Evolutionary conservation across 2,113 vertebrate species (phyloP).

Genomic region (Ameiurus melas): DNA sequence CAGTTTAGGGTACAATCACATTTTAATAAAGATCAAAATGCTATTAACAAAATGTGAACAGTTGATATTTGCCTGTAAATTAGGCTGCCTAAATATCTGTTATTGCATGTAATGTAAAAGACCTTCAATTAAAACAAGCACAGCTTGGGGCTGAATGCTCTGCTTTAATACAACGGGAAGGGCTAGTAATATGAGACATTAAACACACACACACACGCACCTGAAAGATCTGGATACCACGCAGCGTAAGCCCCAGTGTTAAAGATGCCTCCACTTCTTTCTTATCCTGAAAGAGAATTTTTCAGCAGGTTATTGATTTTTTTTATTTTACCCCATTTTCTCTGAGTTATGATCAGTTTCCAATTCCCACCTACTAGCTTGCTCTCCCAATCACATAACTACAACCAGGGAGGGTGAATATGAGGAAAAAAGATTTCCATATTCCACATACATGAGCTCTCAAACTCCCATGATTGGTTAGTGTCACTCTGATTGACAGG

Average conservation of each 20-base stretch:
- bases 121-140: not conserved
- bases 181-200: not conserved
- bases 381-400: not conserved
- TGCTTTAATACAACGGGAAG: not conserved
- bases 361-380: not conserved
- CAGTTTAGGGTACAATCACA: not conserved
- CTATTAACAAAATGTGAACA: not conserved
- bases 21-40: not conserved
- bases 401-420: not conserved
- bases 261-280: constrained; percentile 93
- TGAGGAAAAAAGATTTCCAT: not conserved
- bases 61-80: not conserved
- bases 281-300: constrained; percentile 82
- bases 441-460: not conserved
- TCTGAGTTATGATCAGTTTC: not conserved
- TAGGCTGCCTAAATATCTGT: not conserved
- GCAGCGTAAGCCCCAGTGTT: constrained; percentile 88
- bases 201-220: constrained; percentile 62
- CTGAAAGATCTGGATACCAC: constrained; percentile 99
- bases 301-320: not conserved
- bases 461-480: not conserved
- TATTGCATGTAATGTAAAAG: not conserved
- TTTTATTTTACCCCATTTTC: not conserved
- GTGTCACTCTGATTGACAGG: not conserved
- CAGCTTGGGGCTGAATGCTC: not conserved